Evolutionary conservation across 2,113 vertebrate genomes (phyloP), one percentile per base, ranked within the genome.

Genomic region (Anolis sagrei): DNA sequence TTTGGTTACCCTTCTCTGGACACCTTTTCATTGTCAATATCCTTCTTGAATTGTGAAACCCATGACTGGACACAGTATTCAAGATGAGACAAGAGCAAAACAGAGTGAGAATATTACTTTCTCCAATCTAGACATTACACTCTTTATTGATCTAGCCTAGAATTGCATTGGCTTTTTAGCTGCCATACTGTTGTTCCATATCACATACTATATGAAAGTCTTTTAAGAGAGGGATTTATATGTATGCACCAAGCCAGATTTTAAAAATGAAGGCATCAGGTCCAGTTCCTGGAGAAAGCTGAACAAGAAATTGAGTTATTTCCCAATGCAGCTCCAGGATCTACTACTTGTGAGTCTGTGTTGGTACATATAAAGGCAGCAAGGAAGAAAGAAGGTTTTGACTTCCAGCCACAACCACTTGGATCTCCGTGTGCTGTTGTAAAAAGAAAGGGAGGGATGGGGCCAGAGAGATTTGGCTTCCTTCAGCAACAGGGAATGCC

Each of bases 391-490:
- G 14, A 66, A 1, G 0, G 79, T 83, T 48, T 76, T 77, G 88
- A 76, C 48, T 48, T 86, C 49, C 11, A 69, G 21, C 64, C 83
- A 76, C 80, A 16, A 0, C 58, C 72, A 44, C 72, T 84, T 58
- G 70, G 88, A 58, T 39, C 49, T 36, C 58, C 64, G 27, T 64
- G 13, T 76, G 58, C 39, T 81, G 66, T 4, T 76, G 62, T 85
- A 51, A 75, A 69, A 58, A 16, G 51, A 81, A 58, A 32, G 21
- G 79, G 48, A 2, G 78, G 27, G 75, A n/a, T 0, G 16, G 49
- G 86, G 75, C 62, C 68, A 48, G 73, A 89, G 69, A 29, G 77
- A 27, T 70, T 87, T 39, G 88, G 54, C 79, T 86, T 81, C 25
- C 54, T 54, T 21, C 36, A 79, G 21, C 39, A 48, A 44, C 27